phyloP scores from a whole-genome alignment of 2,113 vertebrate species.

The Ciconia maguari region DNA sequence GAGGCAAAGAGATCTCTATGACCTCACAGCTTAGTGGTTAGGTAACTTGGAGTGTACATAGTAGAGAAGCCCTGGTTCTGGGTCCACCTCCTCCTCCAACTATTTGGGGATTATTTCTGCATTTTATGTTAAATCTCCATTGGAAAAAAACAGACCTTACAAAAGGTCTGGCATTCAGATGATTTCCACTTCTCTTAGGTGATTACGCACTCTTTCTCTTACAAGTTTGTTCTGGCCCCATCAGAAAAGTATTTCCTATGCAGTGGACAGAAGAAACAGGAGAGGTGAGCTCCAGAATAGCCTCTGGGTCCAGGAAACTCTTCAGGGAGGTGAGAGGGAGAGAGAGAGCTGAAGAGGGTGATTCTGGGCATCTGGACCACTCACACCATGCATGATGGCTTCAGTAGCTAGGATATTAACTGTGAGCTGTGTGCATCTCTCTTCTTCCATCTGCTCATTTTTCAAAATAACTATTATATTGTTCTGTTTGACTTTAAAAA shows the following conservation, averaged over 20 bases:
- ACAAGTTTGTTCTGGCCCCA: not conserved
- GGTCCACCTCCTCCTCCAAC: not conserved
- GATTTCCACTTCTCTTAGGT: not conserved
- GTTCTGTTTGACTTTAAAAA: not conserved
- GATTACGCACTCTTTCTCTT: not conserved
- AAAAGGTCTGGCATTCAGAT: not conserved
- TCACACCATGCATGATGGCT: not conserved
- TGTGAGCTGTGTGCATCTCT: not conserved
- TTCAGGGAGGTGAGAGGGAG: not conserved
- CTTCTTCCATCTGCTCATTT: not conserved
- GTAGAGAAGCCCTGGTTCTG: not conserved
- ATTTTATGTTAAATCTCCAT: not conserved
- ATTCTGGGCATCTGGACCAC: not conserved
- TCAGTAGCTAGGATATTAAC: not conserved
- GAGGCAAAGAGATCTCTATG: not conserved
- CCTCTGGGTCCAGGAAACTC: not conserved
- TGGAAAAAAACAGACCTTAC: not conserved
- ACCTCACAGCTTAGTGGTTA: not conserved
- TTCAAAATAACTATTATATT: not conserved
- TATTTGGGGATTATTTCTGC: not conserved
- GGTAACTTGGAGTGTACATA: not conserved
- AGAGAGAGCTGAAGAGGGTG: not conserved
- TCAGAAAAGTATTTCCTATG: not conserved
- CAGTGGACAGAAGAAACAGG: not conserved
- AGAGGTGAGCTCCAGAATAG: not conserved